Percentiles rank a stretch among this genome's conserved stretches.
Conservation (phyloP, 2,888 invertebrate genomes). For the Tachina lurida region DNA sequence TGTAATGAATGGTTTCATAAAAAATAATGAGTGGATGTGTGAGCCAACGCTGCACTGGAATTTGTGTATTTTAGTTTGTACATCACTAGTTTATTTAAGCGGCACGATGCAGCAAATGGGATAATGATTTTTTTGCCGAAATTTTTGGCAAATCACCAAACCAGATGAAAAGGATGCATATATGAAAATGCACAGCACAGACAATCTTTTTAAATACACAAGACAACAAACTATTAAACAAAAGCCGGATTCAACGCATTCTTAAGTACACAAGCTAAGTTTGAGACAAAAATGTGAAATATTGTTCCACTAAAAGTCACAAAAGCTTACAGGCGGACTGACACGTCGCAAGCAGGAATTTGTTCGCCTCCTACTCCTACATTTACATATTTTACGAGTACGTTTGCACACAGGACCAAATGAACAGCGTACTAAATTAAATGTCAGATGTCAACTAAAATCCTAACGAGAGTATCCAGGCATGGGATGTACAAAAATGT, state of each 20-base stretch:
- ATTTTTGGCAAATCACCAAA: conserved; percentile 48
- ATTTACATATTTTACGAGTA: background rate
- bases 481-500: background rate
- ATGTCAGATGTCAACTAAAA: conserved; percentile 68
- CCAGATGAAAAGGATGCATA: background rate
- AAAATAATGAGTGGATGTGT: conserved; percentile 40
- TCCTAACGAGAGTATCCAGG: conserved; percentile 7
- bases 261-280: background rate
- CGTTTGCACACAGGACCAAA: conserved; percentile 40
- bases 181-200: conserved; percentile 27
- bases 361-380: background rate
- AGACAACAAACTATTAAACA: conserved; percentile 22
- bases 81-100: conserved; percentile 20
- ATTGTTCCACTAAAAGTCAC: conserved; percentile 10
- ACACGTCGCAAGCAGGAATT: conserved; percentile 4
- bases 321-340: conserved; percentile 1
- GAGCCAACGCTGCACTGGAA: conserved; percentile 2
- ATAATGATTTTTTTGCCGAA: conserved; percentile 13
- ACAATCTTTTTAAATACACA: conserved; percentile 45
- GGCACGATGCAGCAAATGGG: conserved; percentile 7
- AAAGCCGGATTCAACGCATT: background rate
- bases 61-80: background rate
- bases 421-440: conserved; percentile 67
- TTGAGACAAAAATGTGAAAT: conserved; percentile 1
- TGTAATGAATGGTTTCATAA: conserved; percentile 17